Base-by-base conservation (phyloP, 2,888 invertebrate genomes). In the Malthinus seriepunctatus region DNA sequence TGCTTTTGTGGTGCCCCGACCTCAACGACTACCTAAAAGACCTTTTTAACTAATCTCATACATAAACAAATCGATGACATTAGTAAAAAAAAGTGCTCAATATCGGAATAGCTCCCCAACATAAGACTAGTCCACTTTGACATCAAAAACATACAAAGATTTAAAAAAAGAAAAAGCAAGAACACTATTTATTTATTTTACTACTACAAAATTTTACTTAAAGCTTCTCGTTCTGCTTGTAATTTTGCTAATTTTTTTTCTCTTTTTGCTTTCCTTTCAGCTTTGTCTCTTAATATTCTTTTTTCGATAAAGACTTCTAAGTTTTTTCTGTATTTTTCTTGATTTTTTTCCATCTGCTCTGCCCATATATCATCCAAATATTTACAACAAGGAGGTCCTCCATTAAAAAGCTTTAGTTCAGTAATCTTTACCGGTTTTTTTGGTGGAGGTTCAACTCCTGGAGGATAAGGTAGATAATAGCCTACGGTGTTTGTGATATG, bases 331-430 rank as follows among this genome's bases (percentile, higher is more conserved):
- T 51, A 39, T 4, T 50, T 33, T n/a, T 48, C 42, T 51, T 71
- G 68, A 35, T 56, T 15, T 35, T 61, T 46, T 38, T 65, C 63
- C 45, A 66, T 55, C 37, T 64, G 56, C 23, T 63, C 63, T 34
- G 60, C 56, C 63, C 67, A 69, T 34, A 67, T 67, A 63, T 76
- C 75, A 12, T 75, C 73, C 6, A 69, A 10, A 57, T 70, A 75
- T 48, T 65, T 61, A 67, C 67, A 72, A 37, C 70, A 68, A 0
- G 76, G 73, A 6, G 69, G 70, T 23, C 71, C 61, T 6, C 72
- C 72, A 34, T 15, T 50, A 31, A 34, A n/a, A n/a, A n/a, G 51
- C 11, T 51, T 51, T 1, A 32, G 35, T 10, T 39, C 35, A n/a
- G 39, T 45, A n/a, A 23, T 5, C 3, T 55, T 32, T 15, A n/a